Percentiles rank a stretch among this genome's conserved stretches.
These are phyloP conservation scores for Hymenochirus boettgeri DNA, from an alignment of 2,113 vertebrate species.

Conservation along the genomic window DNA sequence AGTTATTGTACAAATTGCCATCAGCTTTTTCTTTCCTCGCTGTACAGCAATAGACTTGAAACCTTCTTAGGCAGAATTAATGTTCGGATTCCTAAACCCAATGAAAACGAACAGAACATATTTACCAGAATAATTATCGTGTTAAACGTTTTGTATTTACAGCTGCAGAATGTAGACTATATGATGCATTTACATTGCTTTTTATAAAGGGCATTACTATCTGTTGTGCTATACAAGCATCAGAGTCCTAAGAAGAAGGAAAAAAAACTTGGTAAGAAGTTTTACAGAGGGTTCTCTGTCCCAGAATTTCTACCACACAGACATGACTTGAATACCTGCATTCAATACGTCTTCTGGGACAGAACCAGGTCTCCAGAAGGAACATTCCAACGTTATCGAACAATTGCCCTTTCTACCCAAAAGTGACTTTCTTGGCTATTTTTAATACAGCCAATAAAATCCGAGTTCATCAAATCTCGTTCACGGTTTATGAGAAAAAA, in stretches of 20 bases:
- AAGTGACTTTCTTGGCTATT: constrained; percentile 9
- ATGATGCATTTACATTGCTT: neutral
- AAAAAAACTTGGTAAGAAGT: neutral
- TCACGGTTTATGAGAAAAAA: constrained; percentile 27
- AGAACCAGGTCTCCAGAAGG: constrained; percentile 1
- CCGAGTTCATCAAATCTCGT: constrained; percentile 12
- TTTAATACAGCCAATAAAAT: constrained; percentile 30
- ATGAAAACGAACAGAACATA: too few relatives aligned
- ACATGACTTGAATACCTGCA: constrained; percentile 35
- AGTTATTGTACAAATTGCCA: too few relatives aligned
- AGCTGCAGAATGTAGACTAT: neutral
- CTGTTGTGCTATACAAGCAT: neutral
- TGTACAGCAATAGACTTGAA: too few relatives aligned
- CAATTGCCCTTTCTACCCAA: constrained; percentile 29
- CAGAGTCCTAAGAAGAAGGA: neutral
- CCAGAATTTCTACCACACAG: neutral
- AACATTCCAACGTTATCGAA: constrained; percentile 27
- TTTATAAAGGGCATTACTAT: neutral
- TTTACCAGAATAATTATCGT: too few relatives aligned
- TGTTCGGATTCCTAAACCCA: too few relatives aligned
- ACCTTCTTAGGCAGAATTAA: too few relatives aligned
- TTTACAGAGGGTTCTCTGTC: constrained; percentile 10
- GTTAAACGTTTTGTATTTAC: neutral
- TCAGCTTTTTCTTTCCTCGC: too few relatives aligned
- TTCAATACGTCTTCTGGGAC: constrained; percentile 21